Conservation (phyloP, 2,888 invertebrate genomes). For the Polyommatus icarus region DNA sequence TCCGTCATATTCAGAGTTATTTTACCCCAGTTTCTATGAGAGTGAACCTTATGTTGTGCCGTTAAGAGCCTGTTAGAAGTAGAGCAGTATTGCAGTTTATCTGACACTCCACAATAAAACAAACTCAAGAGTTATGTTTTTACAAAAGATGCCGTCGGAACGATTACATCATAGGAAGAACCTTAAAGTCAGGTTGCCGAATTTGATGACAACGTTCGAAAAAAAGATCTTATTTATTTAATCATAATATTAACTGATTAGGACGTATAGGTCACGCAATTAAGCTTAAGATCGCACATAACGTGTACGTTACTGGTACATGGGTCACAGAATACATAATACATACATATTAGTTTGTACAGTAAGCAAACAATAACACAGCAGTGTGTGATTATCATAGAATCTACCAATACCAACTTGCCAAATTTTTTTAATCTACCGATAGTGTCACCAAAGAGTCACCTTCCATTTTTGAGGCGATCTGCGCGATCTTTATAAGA, state of each 20-base stretch:
- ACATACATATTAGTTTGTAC: no score
- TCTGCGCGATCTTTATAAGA: neutral
- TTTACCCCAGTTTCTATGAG: neutral
- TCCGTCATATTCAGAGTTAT: constrained; percentile 39
- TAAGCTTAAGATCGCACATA: no score
- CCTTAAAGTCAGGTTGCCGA: neutral
- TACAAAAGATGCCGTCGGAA: neutral
- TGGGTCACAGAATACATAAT: no score
- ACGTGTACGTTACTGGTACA: no score
- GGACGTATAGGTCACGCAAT: neutral
- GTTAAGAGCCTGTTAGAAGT: neutral
- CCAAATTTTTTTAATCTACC: no score
- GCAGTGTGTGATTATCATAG: no score
- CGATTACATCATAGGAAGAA: neutral
- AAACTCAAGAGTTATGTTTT: constrained; percentile 11
- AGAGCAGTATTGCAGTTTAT: neutral
- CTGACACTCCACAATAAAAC: neutral
- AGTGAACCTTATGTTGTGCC: neutral
- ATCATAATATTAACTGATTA: neutral
- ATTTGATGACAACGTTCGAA: neutral
- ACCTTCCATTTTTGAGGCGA: no score
- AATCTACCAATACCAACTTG: no score
- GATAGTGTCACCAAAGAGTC: no score
- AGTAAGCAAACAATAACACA: no score
- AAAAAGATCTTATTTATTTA: neutral